These are phyloP conservation scores for Hyposoter dolosus DNA, from an alignment of 2,888 invertebrate species.

Conservation along the genomic window DNA sequence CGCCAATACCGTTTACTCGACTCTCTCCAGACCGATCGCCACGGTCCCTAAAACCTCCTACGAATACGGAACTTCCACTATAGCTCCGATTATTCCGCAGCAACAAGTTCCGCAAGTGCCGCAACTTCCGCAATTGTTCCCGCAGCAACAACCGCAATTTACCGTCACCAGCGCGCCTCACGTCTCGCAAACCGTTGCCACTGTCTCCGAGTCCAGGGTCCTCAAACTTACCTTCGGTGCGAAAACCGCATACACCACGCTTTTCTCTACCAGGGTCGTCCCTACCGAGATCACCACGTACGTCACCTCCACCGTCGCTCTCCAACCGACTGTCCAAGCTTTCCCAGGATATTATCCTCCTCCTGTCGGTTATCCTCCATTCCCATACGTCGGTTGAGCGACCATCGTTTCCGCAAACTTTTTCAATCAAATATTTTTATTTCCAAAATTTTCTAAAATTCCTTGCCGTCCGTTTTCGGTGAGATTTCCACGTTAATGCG, in stretches of 20 bases:
- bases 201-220: slow-evolving; percentile 92
- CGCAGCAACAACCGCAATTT: slow-evolving; percentile 89
- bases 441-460: no score
- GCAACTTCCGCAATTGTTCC: slow-evolving; percentile 83
- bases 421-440: not conserved
- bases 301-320: slow-evolving; percentile 92
- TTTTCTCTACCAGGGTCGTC: slow-evolving; percentile 93
- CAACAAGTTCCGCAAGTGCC: slow-evolving; percentile 74
- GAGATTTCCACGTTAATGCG: no score
- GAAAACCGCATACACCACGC: slow-evolving; percentile 94
- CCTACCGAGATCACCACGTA: slow-evolving; percentile 94
- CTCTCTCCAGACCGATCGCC: slow-evolving; percentile 91
- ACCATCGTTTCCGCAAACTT: not conserved
- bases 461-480: no score
- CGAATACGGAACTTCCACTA: slow-evolving; percentile 91
- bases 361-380: slow-evolving; percentile 89
- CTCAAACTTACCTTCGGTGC: slow-evolving; percentile 96
- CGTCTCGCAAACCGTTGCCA: slow-evolving; percentile 92
- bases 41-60: slow-evolving; percentile 93
- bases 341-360: slow-evolving; percentile 93
- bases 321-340: slow-evolving; percentile 89
- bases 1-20: slow-evolving; percentile 91
- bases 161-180: slow-evolving; percentile 92
- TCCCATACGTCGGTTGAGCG: slow-evolving; percentile 90
- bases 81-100: slow-evolving; percentile 85